phyloP scores from a whole-genome alignment of 2,888 invertebrate genomes.

The Meteorus colon region DNA sequence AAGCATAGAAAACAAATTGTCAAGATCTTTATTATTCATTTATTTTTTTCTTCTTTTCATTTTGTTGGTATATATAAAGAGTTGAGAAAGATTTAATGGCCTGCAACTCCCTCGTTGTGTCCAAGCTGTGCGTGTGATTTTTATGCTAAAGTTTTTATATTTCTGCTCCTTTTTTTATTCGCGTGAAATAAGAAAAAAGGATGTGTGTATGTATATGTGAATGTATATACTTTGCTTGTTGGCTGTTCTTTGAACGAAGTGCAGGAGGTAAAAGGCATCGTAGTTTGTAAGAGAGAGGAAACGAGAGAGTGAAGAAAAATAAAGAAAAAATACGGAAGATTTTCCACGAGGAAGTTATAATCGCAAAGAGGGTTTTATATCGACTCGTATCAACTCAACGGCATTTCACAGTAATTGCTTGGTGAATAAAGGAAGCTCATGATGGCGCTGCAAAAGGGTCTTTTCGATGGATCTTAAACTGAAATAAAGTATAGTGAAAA shows the following conservation, averaged over 20 bases:
- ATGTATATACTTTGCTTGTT: conserved; percentile 5
- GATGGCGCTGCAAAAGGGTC: not conserved
- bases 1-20: not conserved
- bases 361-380: conserved; percentile 24
- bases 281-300: not conserved
- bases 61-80: not conserved
- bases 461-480: conserved; percentile 28
- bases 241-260: not conserved
- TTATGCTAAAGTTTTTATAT: conserved; percentile 15
- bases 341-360: conserved; percentile 29
- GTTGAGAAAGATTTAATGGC: conserved; percentile 42
- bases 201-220: not conserved
- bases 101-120: conserved; percentile 28
- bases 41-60: not conserved
- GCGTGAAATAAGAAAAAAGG: not conserved
- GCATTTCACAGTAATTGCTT: conserved; percentile 24
- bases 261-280: not conserved
- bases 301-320: not conserved
- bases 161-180: not conserved
- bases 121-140: conserved; percentile 18
- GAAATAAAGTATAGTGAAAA: conserved; percentile 25
- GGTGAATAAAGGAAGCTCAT: not conserved
- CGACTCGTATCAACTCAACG: conserved; percentile 11
- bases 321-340: not conserved
- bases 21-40: conserved; percentile 17